Evolutionary conservation across 2,888 invertebrate genomes (phyloP).

Genomic region (Conistra vaccinii): DNA sequence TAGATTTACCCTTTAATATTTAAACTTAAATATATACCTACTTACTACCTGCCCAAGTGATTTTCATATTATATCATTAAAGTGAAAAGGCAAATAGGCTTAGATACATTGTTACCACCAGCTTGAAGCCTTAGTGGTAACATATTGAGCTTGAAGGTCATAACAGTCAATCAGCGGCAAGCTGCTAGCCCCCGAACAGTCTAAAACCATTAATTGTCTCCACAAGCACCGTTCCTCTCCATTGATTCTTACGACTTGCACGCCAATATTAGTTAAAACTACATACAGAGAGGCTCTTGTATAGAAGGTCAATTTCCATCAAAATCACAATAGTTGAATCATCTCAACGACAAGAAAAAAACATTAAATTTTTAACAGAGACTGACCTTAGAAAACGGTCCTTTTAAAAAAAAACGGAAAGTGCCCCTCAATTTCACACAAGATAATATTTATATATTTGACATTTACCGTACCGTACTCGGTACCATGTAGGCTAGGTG

Average conservation of each 20-base stretch:
- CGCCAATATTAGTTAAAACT: conserved; percentile 33
- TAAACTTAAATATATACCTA: not conserved
- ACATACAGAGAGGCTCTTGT: not conserved
- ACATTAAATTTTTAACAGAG: no score
- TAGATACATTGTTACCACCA: not conserved
- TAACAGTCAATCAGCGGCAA: conserved; percentile 53
- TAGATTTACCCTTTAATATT: not conserved
- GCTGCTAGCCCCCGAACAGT: conserved; percentile 33
- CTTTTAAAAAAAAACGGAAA: not conserved
- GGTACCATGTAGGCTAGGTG: not conserved
- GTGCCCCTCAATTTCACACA: not conserved
- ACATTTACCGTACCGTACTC: not conserved
- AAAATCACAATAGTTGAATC: no score
- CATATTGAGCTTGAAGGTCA: conserved; percentile 36
- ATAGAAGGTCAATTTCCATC: not conserved
- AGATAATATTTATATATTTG: no score
- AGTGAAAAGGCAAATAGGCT: not conserved
- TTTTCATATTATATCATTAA: no score
- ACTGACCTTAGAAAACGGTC: no score
- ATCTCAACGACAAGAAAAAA: no score
- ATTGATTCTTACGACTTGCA: conserved; percentile 55
- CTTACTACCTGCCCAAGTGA: no score
- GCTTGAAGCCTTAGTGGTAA: conserved; percentile 16
- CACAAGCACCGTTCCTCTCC: conserved; percentile 43
- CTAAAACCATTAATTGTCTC: conserved; percentile 45